Conservation (phyloP, 2,888 invertebrate genomes). For the Agrotis exclamationis region DNA sequence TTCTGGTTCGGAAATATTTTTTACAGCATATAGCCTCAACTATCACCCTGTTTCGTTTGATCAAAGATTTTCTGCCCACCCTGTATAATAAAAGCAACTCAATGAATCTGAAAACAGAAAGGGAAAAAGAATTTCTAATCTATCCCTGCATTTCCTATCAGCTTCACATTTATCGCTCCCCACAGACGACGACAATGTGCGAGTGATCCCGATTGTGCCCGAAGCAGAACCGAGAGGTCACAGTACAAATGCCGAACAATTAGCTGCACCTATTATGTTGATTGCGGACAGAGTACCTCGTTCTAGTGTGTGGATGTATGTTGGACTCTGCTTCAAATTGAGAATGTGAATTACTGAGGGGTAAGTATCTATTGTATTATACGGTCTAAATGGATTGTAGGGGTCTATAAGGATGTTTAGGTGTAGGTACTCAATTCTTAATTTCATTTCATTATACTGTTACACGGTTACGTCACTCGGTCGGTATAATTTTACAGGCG, state of each 20-base stretch:
- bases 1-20: too few species aligned
- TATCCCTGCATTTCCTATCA: slow-evolving; percentile 10
- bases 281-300: slow-evolving; percentile 45
- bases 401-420: too few species aligned
- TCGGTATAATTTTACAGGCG: too few species aligned
- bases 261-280: slow-evolving; percentile 58
- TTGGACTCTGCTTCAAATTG: not conserved
- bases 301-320: slow-evolving; percentile 23
- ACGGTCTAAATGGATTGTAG: too few species aligned
- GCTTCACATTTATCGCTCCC: slow-evolving; percentile 22
- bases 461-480: too few species aligned
- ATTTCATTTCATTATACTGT: too few species aligned
- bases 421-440: too few species aligned
- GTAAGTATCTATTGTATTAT: too few species aligned
- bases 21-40: too few species aligned
- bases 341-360: not conserved
- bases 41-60: too few species aligned
- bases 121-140: not conserved
- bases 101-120: not conserved
- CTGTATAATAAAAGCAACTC: not conserved
- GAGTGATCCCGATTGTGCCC: slow-evolving; percentile 19
- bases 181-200: slow-evolving; percentile 35
- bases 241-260: slow-evolving; percentile 61
- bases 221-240: slow-evolving; percentile 30
- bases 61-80: too few species aligned